These are phyloP conservation scores for Zosterops japonicus DNA, from an alignment of 2,113 vertebrate genomes.

Conservation along the genomic window DNA sequence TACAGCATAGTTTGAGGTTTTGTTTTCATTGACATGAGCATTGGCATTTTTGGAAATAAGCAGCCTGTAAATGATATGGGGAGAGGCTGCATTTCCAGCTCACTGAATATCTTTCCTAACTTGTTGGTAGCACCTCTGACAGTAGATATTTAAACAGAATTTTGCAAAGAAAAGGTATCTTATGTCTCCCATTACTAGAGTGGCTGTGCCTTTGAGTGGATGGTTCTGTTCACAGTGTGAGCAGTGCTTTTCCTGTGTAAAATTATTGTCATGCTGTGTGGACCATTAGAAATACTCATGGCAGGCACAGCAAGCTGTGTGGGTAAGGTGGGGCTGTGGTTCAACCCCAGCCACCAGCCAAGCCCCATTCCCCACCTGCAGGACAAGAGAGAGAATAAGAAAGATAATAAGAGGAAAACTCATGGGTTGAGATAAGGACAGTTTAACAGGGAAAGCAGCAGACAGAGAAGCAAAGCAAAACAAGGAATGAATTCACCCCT, in stretches of 20 bases:
- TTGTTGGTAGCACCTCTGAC: neutral
- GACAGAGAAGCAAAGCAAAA: neutral
- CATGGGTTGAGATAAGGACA: neutral
- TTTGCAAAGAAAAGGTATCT: neutral
- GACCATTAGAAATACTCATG: neutral
- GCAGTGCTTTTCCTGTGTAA: neutral
- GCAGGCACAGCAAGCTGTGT: accelerated
- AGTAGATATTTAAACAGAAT: neutral
- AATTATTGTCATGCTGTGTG: neutral
- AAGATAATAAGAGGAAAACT: neutral
- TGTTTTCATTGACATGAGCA: neutral
- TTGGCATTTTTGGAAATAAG: neutral
- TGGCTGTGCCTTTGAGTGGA: neutral
- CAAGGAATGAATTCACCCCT: neutral
- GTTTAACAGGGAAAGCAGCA: neutral
- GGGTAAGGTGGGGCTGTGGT: neutral
- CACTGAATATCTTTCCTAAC: neutral
- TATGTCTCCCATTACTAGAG: neutral
- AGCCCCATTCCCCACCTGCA: accelerated
- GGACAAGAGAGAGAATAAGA: neutral
- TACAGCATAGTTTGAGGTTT: neutral
- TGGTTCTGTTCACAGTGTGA: neutral
- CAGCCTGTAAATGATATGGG: neutral
- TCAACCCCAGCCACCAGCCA: neutral
- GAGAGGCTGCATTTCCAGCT: neutral